Conservation (phyloP, 1,140 invertebrate genomes). For the Vanessa tameamea region DNA sequence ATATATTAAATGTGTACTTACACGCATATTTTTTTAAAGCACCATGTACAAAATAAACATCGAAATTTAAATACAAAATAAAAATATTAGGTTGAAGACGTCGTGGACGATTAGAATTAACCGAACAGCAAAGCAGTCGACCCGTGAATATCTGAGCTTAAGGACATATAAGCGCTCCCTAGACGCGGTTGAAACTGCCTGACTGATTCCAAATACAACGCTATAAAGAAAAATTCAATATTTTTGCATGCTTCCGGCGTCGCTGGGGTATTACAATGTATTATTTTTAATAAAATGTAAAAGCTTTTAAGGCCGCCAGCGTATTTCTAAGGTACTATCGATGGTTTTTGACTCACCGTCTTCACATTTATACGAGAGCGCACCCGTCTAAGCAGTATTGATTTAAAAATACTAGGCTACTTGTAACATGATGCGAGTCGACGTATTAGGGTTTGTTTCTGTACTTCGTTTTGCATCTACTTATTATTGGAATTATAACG, state of each 20-base stretch:
- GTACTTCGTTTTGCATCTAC: too few species aligned
- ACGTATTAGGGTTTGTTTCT: background rate
- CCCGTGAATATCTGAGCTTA: conserved; percentile 73
- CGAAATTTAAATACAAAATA: conserved; percentile 12
- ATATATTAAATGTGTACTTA: too few species aligned
- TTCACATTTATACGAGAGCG: conserved; percentile 43
- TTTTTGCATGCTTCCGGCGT: conserved; percentile 70
- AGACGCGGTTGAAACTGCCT: conserved; percentile 44
- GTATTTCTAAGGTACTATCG: conserved; percentile 65
- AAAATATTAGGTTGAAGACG: conserved; percentile 41
- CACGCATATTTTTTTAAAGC: too few species aligned
- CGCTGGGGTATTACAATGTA: conserved; percentile 68
- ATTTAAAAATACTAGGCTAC: conserved; percentile 53
- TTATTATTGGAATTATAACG: too few species aligned
- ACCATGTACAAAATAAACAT: too few species aligned
- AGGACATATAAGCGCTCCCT: conserved; percentile 57
- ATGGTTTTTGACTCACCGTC: conserved; percentile 51
- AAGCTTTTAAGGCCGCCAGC: conserved; percentile 75
- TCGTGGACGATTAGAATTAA: conserved; percentile 67
- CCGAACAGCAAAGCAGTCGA: conserved; percentile 49
- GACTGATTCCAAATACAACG: conserved; percentile 65
- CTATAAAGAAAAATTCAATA: conserved; percentile 75
- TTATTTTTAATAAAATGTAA: conserved; percentile 75
- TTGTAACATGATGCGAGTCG: conserved; percentile 27
- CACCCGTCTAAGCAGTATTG: conserved; percentile 62